A percentile compares a stretch with the other conserved stretches of the same genome.
Conservation (phyloP, 2,113 vertebrate species). For the Lophura nycthemera region DNA sequence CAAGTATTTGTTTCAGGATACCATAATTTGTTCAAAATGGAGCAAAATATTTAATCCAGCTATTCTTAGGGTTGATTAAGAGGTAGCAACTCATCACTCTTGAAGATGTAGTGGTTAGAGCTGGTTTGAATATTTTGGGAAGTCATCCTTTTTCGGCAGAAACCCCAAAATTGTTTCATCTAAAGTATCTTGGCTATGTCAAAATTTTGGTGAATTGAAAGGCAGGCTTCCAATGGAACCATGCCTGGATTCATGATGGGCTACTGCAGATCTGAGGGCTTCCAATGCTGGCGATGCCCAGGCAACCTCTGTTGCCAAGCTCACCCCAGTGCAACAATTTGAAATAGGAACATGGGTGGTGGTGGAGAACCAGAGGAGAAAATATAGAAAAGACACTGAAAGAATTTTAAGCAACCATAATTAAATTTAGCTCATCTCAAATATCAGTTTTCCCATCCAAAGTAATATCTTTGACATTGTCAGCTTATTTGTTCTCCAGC, state of each 20-base stretch:
- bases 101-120: background rate
- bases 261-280: background rate
- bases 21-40: background rate
- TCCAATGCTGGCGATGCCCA: background rate
- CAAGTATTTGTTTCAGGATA: conserved; percentile 23
- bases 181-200: background rate
- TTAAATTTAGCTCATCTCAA: conserved; percentile 38
- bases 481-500: conserved; percentile 18
- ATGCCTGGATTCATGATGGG: conserved; percentile 29
- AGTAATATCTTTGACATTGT: background rate
- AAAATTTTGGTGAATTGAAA: conserved; percentile 16
- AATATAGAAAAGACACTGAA: background rate
- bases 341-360: background rate
- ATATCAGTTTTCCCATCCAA: conserved; percentile 23
- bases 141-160: background rate
- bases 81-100: conserved; percentile 12
- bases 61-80: background rate
- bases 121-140: background rate
- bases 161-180: conserved; percentile 1
- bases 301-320: conserved; percentile 9
- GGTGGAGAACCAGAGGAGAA: background rate
- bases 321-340: background rate
- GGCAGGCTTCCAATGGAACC: conserved; percentile 3
- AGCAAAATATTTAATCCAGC: background rate
- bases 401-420: conserved; percentile 4